Evolutionary conservation across 2,113 vertebrate species (phyloP).

Genomic region (Pithys albifrons): DNA sequence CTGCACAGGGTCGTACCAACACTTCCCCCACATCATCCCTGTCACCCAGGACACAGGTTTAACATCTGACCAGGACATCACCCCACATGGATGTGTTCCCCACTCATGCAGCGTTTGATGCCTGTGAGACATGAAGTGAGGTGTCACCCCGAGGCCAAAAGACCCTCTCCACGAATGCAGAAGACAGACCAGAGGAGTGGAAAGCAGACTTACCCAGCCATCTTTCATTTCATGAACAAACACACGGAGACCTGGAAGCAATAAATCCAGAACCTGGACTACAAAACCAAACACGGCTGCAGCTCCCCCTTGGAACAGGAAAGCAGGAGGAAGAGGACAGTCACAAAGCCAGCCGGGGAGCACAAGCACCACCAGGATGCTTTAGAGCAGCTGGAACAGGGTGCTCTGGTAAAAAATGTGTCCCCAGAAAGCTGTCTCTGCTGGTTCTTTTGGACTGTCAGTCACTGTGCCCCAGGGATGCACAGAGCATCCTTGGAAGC

Average conservation of each 20-base stretch:
- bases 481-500: not conserved
- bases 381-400: not conserved
- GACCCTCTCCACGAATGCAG: not conserved
- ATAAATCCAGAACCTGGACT: slow-evolving; percentile 46
- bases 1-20: not conserved
- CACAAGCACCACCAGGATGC: not conserved
- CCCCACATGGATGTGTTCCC: fast-evolving
- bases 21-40: fast-evolving
- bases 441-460: not conserved
- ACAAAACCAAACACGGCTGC: slow-evolving; percentile 21
- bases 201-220: not conserved
- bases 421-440: not conserved
- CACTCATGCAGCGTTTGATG: not conserved
- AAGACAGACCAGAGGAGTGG: not conserved
- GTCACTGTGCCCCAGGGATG: not conserved
- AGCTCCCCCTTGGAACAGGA: not conserved
- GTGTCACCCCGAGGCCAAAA: fast-evolving
- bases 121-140: not conserved
- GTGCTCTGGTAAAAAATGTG: not conserved
- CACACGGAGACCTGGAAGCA: slow-evolving; percentile 60
- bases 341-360: not conserved
- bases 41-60: not conserved
- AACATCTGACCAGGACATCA: not conserved
- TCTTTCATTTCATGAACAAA: slow-evolving; percentile 39
- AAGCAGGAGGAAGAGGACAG: not conserved